phyloP scores from a whole-genome alignment of 2,888 invertebrate genomes.

The Hololepta plana region DNA sequence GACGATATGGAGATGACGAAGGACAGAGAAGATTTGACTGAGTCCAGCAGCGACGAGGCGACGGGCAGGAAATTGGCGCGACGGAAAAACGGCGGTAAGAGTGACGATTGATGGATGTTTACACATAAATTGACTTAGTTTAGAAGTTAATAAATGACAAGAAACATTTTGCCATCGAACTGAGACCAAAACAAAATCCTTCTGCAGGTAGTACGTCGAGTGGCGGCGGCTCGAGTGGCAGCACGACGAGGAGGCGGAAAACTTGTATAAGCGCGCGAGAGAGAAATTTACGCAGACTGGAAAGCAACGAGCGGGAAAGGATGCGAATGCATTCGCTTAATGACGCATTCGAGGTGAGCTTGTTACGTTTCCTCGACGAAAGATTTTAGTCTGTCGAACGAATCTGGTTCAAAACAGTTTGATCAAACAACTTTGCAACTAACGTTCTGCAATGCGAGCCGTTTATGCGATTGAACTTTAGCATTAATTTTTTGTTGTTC shows the following conservation, averaged over 20 bases:
- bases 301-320: constrained; percentile 61
- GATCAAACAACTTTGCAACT: no score
- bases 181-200: constrained; percentile 3
- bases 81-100: constrained; percentile 25
- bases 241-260: constrained; percentile 32
- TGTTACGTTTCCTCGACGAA: constrained; percentile 4
- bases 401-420: no score
- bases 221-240: constrained; percentile 25
- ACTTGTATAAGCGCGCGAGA: constrained; percentile 46
- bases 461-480: no score
- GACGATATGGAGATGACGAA: constrained; percentile 26
- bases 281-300: constrained; percentile 50
- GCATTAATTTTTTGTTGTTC: constrained; percentile 17
- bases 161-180: background rate
- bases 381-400: no score
- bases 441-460: no score
- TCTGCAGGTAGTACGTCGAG: constrained; percentile 25
- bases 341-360: constrained; percentile 53
- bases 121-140: background rate
- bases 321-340: constrained; percentile 68
- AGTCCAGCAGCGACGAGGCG: constrained; percentile 25
- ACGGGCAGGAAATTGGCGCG: constrained; percentile 21
- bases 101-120: constrained; percentile 1
- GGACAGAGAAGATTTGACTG: constrained; percentile 16
- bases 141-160: background rate